phyloP scores from a whole-genome alignment of 1,140 invertebrate species.

The Pissodes strobi region DNA sequence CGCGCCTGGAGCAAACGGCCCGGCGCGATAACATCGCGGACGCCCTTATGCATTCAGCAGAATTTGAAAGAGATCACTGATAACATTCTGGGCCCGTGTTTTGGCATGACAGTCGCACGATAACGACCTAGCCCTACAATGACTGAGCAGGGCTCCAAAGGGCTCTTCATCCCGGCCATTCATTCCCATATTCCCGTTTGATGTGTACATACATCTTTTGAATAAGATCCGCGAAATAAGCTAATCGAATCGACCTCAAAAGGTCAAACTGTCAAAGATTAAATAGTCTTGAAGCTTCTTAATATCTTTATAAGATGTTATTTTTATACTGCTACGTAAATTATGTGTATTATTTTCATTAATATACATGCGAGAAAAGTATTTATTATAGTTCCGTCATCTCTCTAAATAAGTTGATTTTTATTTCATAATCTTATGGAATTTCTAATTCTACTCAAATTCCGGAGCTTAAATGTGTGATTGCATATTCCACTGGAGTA shows the following conservation, averaged over 20 bases:
- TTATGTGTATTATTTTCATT: no score
- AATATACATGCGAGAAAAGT: no score
- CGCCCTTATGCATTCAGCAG: slow-evolving; percentile 57
- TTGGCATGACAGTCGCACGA: slow-evolving; percentile 57
- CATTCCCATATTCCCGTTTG: slow-evolving; percentile 36
- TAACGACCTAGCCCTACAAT: slow-evolving; percentile 54
- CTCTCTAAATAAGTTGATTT: no score
- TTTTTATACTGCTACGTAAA: no score
- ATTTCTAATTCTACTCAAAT: no score
- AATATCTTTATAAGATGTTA: slow-evolving; percentile 15
- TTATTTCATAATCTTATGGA: no score
- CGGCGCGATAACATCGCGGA: slow-evolving; percentile 51
- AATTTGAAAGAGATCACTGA: slow-evolving; percentile 58
- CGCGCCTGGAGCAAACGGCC: slow-evolving; percentile 53
- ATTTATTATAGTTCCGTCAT: no score
- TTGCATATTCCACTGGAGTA: no score
- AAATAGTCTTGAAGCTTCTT: slow-evolving; percentile 3
- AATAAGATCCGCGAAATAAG: slow-evolving; percentile 31
- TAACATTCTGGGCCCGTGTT: slow-evolving; percentile 58
- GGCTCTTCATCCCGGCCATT: slow-evolving; percentile 41
- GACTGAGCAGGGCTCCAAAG: slow-evolving; percentile 37
- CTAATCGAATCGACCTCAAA: slow-evolving; percentile 31
- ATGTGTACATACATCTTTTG: slow-evolving; percentile 30
- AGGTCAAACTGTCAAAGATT: slow-evolving; percentile 29
- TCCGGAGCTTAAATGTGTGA: no score